phyloP scores from a whole-genome alignment of 2,797 vertebrate genomes.

The Pagetopsis macropterus region DNA sequence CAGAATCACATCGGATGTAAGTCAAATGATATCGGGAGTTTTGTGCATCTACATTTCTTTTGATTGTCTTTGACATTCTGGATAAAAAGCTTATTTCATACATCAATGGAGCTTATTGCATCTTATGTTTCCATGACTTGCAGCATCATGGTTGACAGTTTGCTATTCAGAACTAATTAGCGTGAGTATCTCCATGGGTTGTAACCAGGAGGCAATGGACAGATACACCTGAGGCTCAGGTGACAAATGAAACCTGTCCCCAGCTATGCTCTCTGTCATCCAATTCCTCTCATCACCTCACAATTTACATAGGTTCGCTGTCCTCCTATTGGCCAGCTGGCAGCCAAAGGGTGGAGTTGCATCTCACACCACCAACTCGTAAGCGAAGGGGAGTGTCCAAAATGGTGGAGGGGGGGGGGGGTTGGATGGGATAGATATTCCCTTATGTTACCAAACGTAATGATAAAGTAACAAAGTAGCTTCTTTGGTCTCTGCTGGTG shows the following conservation, averaged over 20 bases:
- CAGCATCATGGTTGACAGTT: slow-evolving; percentile 14
- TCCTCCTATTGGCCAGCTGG: slow-evolving; percentile 66
- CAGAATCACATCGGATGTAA: background rate
- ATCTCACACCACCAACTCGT: slow-evolving; percentile 78
- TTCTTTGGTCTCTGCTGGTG: slow-evolving; percentile 35
- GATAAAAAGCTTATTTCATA: background rate
- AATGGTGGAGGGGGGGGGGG: background rate
- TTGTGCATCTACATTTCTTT: background rate
- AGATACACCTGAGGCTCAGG: slow-evolving; percentile 51
- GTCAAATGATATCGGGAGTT: background rate
- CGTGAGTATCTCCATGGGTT: background rate
- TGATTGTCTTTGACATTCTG: background rate
- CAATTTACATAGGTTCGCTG: slow-evolving; percentile 50
- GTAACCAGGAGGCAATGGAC: slow-evolving; percentile 25
- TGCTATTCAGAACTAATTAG: slow-evolving; percentile 21
- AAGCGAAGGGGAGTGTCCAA: slow-evolving; percentile 59
- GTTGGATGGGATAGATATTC: slow-evolving; percentile 46
- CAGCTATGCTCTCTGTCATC: slow-evolving; percentile 39
- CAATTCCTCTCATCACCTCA: slow-evolving; percentile 54
- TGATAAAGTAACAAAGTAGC: slow-evolving; percentile 46
- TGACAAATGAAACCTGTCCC: slow-evolving; percentile 61
- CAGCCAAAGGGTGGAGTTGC: slow-evolving; percentile 58
- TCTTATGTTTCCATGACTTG: background rate
- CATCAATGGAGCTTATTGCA: background rate
- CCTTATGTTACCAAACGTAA: slow-evolving; percentile 53